Base-by-base conservation (phyloP, 2,888 invertebrate genomes). In the Dusona sp. region DNA sequence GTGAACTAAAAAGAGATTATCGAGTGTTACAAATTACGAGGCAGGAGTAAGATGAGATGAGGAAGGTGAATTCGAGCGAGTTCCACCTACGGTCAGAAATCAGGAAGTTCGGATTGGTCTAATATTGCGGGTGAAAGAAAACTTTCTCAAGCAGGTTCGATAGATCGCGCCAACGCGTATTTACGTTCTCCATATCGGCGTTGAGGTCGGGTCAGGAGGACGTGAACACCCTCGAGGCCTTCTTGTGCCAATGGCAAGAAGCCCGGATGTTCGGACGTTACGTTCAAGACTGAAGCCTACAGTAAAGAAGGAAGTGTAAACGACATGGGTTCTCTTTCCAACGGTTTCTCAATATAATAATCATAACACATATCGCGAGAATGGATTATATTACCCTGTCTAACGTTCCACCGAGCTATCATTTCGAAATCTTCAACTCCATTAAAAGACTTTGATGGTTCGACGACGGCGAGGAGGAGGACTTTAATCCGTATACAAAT, bases 191-290 rank as follows among this genome's bases (percentile, higher is more conserved):
- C 57, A 67, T 64, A 51, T 57, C 51, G 85, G 11, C 75, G 79
- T 67, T 51, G 83, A 78, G 85, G 85, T 80, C 85, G 83, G 87
- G 87, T 85, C 87, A 87, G 83, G 83, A 87, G 87, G 87, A 83
- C 87, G 85, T n/a, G 64, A 70, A 70, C 22, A 77, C 64, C 70
- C 74, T 75, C 33, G 57, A 38, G 38, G 57, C 25, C 72, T 75
- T 68, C 38, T 68, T 68, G 16, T 57, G 65, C 72, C 72, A 72
- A 77, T 81, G 68, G 79, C 79, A 3, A 68, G 64, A 72, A 48
- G 68, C 72, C 70, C 79, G 72, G 72, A 78, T 77, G 54, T 81
- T 72, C 57, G 45, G 65, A 48, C 57, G 64, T 36, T 72, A 51
- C 51, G 29, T 16, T 42, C 42, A 8, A 22, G 22, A 36, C 22